Evolutionary conservation across 2,888 invertebrate species (phyloP).

Genomic region (Linnaemya vulpina): DNA sequence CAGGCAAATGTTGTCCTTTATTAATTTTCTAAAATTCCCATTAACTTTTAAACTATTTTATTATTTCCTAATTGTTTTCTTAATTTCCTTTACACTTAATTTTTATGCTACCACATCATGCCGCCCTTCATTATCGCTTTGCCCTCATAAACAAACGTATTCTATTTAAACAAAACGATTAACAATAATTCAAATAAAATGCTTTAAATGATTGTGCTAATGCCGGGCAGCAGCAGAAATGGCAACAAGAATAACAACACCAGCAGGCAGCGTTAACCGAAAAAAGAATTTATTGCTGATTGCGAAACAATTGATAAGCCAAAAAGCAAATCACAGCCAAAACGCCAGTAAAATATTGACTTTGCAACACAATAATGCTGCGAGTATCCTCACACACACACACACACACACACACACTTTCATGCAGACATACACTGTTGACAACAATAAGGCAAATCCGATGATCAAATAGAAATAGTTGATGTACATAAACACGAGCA

Average conservation of each 20-base stretch:
- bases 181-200: slow-evolving; percentile 71
- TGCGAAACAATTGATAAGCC: slow-evolving; percentile 73
- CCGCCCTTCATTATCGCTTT: background rate
- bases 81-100: slow-evolving; percentile 45
- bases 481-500: slow-evolving; percentile 4
- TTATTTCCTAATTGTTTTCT: slow-evolving; percentile 61
- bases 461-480: slow-evolving; percentile 63
- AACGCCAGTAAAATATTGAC: slow-evolving; percentile 68
- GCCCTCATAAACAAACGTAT: slow-evolving; percentile 31
- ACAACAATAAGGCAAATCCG: slow-evolving; percentile 69
- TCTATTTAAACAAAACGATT: slow-evolving; percentile 67
- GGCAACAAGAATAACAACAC: background rate
- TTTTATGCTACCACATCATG: slow-evolving; percentile 7
- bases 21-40: background rate
- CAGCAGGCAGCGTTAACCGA: slow-evolving; percentile 5
- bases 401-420: background rate
- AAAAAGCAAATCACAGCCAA: slow-evolving; percentile 68
- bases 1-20: too few relatives aligned
- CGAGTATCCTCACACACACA: slow-evolving; percentile 1
- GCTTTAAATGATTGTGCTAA: slow-evolving; percentile 70
- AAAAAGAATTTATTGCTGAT: slow-evolving; percentile 73
- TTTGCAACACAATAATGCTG: slow-evolving; percentile 62
- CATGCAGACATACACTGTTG: slow-evolving; percentile 50
- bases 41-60: slow-evolving; percentile 49
- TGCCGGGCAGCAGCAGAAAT: slow-evolving; percentile 28